Percentiles rank a stretch among this genome's conserved stretches.
These are phyloP conservation scores for Trissolcus brochymenae DNA, from an alignment of 2,888 invertebrate species.

Conservation along the genomic window DNA sequence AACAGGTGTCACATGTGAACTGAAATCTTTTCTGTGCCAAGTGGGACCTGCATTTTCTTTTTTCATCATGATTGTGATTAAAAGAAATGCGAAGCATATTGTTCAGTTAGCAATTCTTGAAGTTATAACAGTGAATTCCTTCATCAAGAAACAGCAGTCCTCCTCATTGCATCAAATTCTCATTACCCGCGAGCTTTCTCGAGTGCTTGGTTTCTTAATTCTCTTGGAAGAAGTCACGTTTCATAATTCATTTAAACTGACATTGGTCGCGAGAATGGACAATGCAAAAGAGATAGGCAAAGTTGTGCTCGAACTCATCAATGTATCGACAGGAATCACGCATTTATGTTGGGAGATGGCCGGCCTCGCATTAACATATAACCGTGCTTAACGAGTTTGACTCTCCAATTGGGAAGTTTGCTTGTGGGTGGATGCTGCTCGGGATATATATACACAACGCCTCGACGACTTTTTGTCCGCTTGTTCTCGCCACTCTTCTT, in stretches of 20 bases:
- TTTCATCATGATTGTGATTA: too few species aligned
- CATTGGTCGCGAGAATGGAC: constrained; percentile 29
- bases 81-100: too few species aligned
- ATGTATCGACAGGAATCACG: constrained; percentile 56
- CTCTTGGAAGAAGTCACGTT: constrained; percentile 11
- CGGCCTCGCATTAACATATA: constrained; percentile 69
- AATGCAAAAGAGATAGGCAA: constrained; percentile 30
- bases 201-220: constrained; percentile 3
- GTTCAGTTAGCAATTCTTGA: not conserved
- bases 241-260: constrained; percentile 39
- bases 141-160: not conserved
- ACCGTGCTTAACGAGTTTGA: constrained; percentile 67
- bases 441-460: constrained; percentile 49
- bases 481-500: constrained; percentile 48
- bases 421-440: constrained; percentile 61
- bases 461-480: constrained; percentile 51
- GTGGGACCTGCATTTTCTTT: too few species aligned
- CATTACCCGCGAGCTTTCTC: constrained; percentile 9
- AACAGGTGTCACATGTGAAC: constrained; percentile 39
- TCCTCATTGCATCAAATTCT: not conserved
- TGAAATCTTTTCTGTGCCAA: not conserved
- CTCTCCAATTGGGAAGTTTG: constrained; percentile 55
- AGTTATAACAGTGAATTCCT: not conserved
- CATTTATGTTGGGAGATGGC: constrained; percentile 63
- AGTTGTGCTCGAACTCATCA: constrained; percentile 25